Base-by-base conservation (phyloP, 2,797 vertebrate genomes). In the Enteromius unitaeniatus region DNA sequence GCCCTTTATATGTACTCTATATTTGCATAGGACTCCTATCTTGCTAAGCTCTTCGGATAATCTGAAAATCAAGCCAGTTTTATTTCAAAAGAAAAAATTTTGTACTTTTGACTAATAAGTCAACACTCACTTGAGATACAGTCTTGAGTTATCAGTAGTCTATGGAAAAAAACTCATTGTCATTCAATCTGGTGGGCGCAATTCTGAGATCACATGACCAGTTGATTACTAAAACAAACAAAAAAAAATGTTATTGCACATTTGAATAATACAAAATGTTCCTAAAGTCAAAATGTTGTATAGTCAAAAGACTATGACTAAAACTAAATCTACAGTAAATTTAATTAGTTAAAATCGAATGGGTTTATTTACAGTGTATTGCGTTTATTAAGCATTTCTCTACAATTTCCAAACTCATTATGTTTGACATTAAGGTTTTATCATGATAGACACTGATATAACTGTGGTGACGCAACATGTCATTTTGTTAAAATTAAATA, bases 1-100 rank as follows among this genome's bases (percentile, higher is more conserved):
- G 47, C 64, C 17, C 64, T 87, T 78, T 85, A 55, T 4, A 31
- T 65, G 49, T 40, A 37, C 53, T 19, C 19, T 49, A 2, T 28
- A 78, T 73, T 74, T 79, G 60, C 62, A 51, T 68, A 55, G 13
- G 23, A 69, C 47, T 75, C 51, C 0, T 28, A 17, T 49, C 21
- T 26, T 40, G 31, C 31, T 74, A 53, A 53, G 28, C 19, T 31
- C 10, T 17, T 14, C 13, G 17, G 64, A 37, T 34, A 53, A 68
- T 68, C 2, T 21, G 15, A 58, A 80, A 70, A 26, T 42, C 34
- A 26, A 13, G 28, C 7, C 10, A 11, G 55, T 26, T 23, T 5
- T 6, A 64, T 15, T 47, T 78, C 3, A 31, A 47, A 62, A 64
- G 17, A 14, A 76, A 58, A 40, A 5, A 15, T 15, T 0, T 21